Evolutionary conservation across 2,888 invertebrate species (phyloP).

Genomic region (Phanerotoma sp.): DNA sequence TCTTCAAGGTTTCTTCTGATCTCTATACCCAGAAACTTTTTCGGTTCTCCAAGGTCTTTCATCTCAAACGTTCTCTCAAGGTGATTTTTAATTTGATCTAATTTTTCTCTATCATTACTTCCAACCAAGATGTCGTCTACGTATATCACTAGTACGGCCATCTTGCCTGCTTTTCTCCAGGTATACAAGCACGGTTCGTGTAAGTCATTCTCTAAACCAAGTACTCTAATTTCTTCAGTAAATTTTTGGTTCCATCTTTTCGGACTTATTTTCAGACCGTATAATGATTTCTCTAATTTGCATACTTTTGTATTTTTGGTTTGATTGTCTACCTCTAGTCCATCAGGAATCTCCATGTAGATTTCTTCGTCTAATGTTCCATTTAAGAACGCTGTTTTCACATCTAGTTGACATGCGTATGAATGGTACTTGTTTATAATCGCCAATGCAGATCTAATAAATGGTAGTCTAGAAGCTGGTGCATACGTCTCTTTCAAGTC

Average conservation of each 20-base stretch:
- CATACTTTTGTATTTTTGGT: conserved; percentile 20
- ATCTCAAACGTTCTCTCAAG: conserved; percentile 33
- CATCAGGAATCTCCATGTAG: conserved; percentile 26
- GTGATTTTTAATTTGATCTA: conserved; percentile 26
- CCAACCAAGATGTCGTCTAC: conserved; percentile 34
- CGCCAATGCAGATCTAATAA: conserved; percentile 22
- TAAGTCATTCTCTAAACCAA: conserved; percentile 30
- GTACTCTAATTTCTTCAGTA: conserved; percentile 24
- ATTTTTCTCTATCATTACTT: conserved; percentile 30
- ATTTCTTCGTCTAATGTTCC: conserved; percentile 21
- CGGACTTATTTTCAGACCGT: conserved; percentile 23
- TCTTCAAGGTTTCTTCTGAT: conserved; percentile 30
- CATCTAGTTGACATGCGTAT: conserved; percentile 16
- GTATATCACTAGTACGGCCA: conserved; percentile 30
- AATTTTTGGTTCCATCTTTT: conserved; percentile 30
- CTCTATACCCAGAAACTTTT: conserved; percentile 32
- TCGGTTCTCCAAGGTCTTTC: conserved; percentile 34
- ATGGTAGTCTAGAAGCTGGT: conserved; percentile 6
- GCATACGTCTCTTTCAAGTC: conserved; percentile 26
- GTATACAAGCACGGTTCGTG: conserved; percentile 33
- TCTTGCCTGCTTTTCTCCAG: conserved; percentile 30
- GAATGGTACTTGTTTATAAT: conserved; percentile 24
- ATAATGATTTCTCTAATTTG: conserved; percentile 22
- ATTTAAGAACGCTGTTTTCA: conserved; percentile 37
- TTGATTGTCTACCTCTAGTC: background rate